These are phyloP conservation scores for Catharus bicknelli DNA, from an alignment of 2,113 vertebrate species.

Conservation along the genomic window DNA sequence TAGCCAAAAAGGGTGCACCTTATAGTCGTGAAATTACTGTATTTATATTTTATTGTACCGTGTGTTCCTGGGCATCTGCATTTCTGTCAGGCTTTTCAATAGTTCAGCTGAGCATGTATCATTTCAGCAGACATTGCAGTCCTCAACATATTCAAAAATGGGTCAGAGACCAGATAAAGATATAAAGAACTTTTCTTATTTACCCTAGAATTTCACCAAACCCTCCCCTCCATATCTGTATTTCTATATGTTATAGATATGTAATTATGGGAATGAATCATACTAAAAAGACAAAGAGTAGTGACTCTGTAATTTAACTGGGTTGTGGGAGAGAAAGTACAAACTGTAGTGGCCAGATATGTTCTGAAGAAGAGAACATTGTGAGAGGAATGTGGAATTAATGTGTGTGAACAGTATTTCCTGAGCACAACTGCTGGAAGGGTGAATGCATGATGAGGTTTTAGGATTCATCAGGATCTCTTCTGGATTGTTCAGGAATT, in stretches of 20 bases:
- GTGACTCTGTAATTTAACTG: slow-evolving; percentile 23
- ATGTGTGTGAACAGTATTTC: neutral
- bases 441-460: neutral
- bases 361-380: neutral
- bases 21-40: neutral
- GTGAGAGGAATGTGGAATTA: neutral
- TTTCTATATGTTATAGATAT: neutral
- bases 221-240: neutral
- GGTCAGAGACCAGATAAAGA: neutral
- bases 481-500: neutral
- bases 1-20: too few relatives aligned
- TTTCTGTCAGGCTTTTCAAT: neutral
- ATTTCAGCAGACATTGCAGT: neutral
- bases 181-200: neutral
- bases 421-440: neutral
- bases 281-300: neutral
- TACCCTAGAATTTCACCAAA: neutral
- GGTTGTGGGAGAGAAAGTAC: neutral
- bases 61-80: neutral
- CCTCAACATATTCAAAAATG: neutral
- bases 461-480: neutral
- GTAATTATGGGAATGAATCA: neutral
- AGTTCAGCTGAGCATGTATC: neutral
- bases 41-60: neutral
- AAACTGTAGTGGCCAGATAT: neutral